Evolutionary conservation across 2,888 invertebrate genomes (phyloP), one percentile per base, ranked within the genome.

Genomic region (Vanessa cardui): DNA sequence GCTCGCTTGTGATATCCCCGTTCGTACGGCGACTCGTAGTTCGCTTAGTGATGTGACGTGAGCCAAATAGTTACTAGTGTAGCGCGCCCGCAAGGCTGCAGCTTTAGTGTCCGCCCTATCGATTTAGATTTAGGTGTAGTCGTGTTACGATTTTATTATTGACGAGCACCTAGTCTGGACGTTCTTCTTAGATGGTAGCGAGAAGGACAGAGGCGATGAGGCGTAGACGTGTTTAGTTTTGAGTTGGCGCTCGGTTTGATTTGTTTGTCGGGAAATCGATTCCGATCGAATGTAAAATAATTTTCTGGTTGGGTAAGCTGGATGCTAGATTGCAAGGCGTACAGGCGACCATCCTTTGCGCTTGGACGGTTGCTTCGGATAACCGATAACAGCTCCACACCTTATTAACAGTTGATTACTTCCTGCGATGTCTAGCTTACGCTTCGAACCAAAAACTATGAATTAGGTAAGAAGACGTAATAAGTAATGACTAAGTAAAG

Each of bases 401-500:
- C 6, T 54, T 52, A 64, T 59, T 65, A 62, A 71, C 70, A 71
- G 73, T 80, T 78, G 76, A 80, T 81, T 81, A 83, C 85, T 84
- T 81, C 82, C 80, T 80, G 88, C 86, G 80, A 80, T 82, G 81
- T 83, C 73, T 82, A 82, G 88, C 90, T 89, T 87, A 80, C 81
- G 90, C 91, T 90, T 90, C 86, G 83, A 85, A 85, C 85, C 84
- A 83, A 54, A 54, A 54, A 31, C 82, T 80, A 83, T 82, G 80
- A 87, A 84, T 86, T 89, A 91, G 88, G 83, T 91, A 89, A 87
- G 87, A 87, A 86, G 87, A 90, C 81, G 84, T 87, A 84, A 83
- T 87, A 86, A 88, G 80, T 89, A 88, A 86, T 87, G 81, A 89
- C 85, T 92, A 91, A 89, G 85, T 86, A 89, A 82, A 89, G 89